Conservation (phyloP, 2,888 invertebrate genomes). For the Tipula helvola region DNA sequence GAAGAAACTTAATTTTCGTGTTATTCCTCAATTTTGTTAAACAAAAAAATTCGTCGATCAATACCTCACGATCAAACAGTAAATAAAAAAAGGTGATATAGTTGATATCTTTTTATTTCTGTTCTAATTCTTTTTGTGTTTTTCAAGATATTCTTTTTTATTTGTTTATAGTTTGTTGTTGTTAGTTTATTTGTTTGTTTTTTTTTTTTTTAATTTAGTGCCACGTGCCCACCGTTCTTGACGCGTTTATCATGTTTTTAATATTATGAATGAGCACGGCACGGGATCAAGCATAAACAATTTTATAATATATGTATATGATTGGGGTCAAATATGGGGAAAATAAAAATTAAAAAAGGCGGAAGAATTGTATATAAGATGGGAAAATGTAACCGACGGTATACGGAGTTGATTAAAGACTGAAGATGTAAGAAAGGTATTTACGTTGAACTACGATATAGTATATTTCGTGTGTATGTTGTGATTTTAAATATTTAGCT, state of each 20-base stretch:
- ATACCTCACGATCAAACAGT: not conserved
- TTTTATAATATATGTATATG: not conserved
- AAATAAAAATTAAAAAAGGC: not conserved
- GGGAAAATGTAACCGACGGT: too few relatives aligned
- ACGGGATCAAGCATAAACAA: not conserved
- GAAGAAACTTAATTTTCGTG: not conserved
- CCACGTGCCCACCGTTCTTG: not conserved
- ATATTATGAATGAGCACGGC: not conserved
- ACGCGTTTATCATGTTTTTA: not conserved
- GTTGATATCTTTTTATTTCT: not conserved
- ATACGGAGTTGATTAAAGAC: too few relatives aligned
- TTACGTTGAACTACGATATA: too few relatives aligned
- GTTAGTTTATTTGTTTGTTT: not conserved
- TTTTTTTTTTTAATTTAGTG: not conserved
- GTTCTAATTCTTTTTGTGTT: not conserved
- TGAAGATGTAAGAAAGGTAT: too few relatives aligned
- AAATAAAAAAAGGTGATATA: not conserved
- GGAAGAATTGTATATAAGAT: not conserved
- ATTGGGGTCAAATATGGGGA: not conserved
- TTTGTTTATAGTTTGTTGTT: not conserved
- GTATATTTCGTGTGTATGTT: too few relatives aligned
- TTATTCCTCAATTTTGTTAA: not conserved
- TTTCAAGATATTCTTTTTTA: not conserved
- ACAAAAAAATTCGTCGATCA: not conserved
- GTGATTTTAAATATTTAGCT: too few relatives aligned